A percentile compares a stretch with the other conserved stretches of the same genome.
Conservation (phyloP, 2,888 invertebrate species). For the Erynnis tages region DNA sequence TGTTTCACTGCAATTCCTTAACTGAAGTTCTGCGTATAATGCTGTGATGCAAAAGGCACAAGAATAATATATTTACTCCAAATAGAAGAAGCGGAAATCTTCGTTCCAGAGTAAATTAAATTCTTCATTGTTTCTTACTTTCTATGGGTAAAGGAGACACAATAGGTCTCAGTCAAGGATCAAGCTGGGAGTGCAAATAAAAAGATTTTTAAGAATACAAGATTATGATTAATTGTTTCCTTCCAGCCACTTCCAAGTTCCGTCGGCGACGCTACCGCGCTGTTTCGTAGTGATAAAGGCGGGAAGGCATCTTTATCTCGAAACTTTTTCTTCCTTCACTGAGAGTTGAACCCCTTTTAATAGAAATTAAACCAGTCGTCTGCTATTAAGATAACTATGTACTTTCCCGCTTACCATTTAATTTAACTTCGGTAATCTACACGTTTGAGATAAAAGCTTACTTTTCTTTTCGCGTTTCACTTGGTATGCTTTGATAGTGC, state of each 20-base stretch:
- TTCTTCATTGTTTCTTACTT: no score
- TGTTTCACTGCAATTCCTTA: no score
- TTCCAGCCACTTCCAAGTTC: conserved; percentile 56
- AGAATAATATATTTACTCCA: no score
- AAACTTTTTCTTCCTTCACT: conserved; percentile 69
- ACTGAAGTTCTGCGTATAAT: no score
- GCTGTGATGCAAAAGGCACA: no score
- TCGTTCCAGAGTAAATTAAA: no score
- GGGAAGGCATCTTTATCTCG: conserved; percentile 73
- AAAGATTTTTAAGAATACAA: conserved; percentile 37
- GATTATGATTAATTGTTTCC: conserved; percentile 54
- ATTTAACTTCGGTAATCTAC: conserved; percentile 45
- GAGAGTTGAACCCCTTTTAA: conserved; percentile 60
- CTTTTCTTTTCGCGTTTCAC: neutral
- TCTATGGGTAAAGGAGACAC: neutral
- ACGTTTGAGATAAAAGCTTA: conserved; percentile 12
- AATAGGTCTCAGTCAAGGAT: conserved; percentile 5
- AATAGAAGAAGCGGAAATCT: no score
- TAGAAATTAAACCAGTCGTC: conserved; percentile 67
- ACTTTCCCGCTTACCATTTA: conserved; percentile 48
- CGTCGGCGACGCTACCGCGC: conserved; percentile 44
- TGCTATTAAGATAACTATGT: conserved; percentile 67
- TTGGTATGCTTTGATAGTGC: no score
- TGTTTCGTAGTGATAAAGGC: conserved; percentile 47
- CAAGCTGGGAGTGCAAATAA: conserved; percentile 18